Conservation (phyloP, 2,113 vertebrate species). For the Zootoca vivipara region DNA sequence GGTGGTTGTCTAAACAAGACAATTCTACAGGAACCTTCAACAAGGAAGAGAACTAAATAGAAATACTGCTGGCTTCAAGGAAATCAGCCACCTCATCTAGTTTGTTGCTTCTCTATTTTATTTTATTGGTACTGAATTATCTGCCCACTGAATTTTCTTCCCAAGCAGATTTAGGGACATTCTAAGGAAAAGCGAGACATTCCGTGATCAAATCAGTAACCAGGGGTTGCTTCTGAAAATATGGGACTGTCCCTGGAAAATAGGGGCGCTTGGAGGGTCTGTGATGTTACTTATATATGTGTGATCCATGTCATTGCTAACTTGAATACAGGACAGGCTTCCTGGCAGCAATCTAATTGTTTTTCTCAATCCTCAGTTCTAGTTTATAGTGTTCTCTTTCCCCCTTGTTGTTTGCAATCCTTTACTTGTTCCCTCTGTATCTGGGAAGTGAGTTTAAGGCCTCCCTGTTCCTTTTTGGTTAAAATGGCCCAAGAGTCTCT, state of each 20-base stretch:
- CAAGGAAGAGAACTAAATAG: background rate
- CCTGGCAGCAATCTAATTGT: conserved; percentile 47
- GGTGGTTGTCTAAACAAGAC: conserved; percentile 13
- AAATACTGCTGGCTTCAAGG: background rate
- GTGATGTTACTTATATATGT: accelerated
- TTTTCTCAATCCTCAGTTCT: conserved; percentile 41
- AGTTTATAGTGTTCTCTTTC: conserved; percentile 30
- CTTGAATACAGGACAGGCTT: conserved; percentile 19
- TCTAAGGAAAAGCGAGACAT: too few relatives aligned
- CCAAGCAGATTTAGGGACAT: too few relatives aligned
- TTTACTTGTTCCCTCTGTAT: conserved; percentile 17
- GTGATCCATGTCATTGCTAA: background rate
- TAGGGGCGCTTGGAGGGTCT: too few relatives aligned
- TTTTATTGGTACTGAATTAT: too few relatives aligned
- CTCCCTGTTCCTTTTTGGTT: conserved; percentile 36
- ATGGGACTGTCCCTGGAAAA: too few relatives aligned
- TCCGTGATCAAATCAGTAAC: too few relatives aligned
- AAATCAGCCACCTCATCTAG: background rate
- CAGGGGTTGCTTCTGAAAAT: too few relatives aligned
- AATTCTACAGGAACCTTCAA: background rate
- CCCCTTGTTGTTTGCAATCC: conserved; percentile 48
- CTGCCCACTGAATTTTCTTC: too few relatives aligned
- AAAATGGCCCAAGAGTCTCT: conserved; percentile 33
- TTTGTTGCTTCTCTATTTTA: too few relatives aligned
- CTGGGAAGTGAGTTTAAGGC: background rate